phyloP scores from a whole-genome alignment of 2,888 invertebrate species.

The Cheiracanthium punctorium region DNA sequence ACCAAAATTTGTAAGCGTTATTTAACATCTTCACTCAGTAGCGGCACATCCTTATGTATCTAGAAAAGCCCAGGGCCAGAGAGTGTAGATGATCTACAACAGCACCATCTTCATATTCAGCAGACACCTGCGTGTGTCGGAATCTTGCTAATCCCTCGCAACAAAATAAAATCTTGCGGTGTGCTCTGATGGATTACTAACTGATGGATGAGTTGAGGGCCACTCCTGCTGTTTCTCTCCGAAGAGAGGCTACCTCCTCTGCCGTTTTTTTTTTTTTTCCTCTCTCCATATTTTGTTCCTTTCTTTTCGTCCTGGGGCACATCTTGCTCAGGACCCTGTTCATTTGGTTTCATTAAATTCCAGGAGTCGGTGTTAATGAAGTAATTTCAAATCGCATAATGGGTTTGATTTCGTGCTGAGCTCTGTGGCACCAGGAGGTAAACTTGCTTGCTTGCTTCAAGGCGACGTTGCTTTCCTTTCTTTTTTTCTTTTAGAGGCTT shows the following conservation, averaged over 20 bases:
- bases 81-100: too few relatives aligned
- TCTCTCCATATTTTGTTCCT: not conserved
- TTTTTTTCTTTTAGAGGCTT: too few relatives aligned
- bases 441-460: too few relatives aligned
- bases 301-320: not conserved
- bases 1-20: too few relatives aligned
- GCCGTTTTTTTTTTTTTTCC: not conserved
- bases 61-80: too few relatives aligned
- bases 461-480: too few relatives aligned
- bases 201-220: not conserved
- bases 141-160: conserved; percentile 3
- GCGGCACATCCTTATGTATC: too few relatives aligned
- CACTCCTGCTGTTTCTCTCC: conserved; percentile 11
- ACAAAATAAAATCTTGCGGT: conserved; percentile 20
- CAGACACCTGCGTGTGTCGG: conserved; percentile 23
- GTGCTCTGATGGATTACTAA: conserved; percentile 23
- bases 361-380: conserved; percentile 2
- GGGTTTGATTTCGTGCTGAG: conserved; percentile 10
- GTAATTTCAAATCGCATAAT: conserved; percentile 20
- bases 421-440: not conserved
- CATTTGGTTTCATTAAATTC: conserved; percentile 15
- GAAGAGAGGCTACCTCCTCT: not conserved
- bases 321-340: not conserved
- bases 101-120: conserved; percentile 5
- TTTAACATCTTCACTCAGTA: too few relatives aligned